phyloP scores from a whole-genome alignment of 2,113 vertebrate species.

The Labeo rohita region DNA sequence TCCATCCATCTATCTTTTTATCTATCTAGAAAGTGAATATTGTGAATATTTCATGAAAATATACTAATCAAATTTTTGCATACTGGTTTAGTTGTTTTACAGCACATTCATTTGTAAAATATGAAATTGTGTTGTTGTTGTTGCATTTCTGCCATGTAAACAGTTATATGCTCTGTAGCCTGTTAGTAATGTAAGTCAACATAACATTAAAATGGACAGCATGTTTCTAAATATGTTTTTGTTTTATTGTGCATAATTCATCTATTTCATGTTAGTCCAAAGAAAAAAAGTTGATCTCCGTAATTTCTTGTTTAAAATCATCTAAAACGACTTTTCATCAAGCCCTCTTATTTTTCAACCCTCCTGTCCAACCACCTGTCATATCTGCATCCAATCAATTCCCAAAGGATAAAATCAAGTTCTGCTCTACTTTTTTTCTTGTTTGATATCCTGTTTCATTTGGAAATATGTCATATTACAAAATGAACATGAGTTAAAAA shows the following conservation, averaged over 20 bases:
- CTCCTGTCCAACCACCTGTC: not conserved
- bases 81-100: no score
- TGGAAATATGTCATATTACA: not conserved
- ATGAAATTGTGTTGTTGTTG: not conserved
- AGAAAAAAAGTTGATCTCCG: not conserved
- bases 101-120: no score
- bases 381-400: not conserved
- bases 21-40: not conserved
- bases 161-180: not conserved
- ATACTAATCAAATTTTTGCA: no score
- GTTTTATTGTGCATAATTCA: not conserved
- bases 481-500: not conserved
- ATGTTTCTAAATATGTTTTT: not conserved
- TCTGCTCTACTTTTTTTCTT: not conserved
- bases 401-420: not conserved
- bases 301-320: not conserved
- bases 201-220: not conserved
- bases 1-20: no score
- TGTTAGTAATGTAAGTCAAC: not conserved
- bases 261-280: not conserved
- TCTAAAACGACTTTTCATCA: not conserved
- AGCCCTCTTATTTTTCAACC: not conserved
- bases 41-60: no score
- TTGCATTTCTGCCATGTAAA: not conserved
- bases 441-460: not conserved